A percentile compares a stretch with the other conserved stretches of the same genome.
Conservation (phyloP, 2,797 vertebrate species). For the Sparus aurata region DNA sequence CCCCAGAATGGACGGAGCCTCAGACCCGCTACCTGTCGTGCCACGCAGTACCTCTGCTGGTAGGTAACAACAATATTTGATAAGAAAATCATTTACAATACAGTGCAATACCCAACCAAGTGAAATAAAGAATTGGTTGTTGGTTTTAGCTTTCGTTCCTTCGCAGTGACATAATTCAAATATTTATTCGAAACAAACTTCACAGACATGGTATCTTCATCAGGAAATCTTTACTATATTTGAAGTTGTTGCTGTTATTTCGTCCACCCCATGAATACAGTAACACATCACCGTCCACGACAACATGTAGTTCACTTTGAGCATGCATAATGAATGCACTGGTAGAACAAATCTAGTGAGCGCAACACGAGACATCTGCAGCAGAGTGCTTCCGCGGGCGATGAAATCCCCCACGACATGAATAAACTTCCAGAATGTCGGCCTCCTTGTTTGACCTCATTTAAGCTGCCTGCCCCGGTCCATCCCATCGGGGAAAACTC, state of each 20-base stretch:
- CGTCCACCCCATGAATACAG: not conserved
- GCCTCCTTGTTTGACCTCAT: slow-evolving; percentile 55
- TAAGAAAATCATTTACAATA: not conserved
- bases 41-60: slow-evolving; percentile 87
- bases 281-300: not conserved
- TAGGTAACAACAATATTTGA: slow-evolving; percentile 48
- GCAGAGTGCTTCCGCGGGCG: slow-evolving; percentile 4
- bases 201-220: not conserved
- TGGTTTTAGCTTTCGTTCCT: not conserved
- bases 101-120: not conserved
- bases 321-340: slow-evolving; percentile 26
- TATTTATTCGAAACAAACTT: not conserved
- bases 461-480: slow-evolving; percentile 41
- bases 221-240: not conserved
- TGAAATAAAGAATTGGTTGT: not conserved
- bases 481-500: slow-evolving; percentile 22
- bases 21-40: slow-evolving; percentile 92
- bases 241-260: not conserved
- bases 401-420: slow-evolving; percentile 44
- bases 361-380: slow-evolving; percentile 20
- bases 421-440: slow-evolving; percentile 24
- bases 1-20: slow-evolving; percentile 87
- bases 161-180: not conserved
- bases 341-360: slow-evolving; percentile 15
- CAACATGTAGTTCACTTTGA: slow-evolving; percentile 17